phyloP scores from a whole-genome alignment of 1,140 invertebrate genomes.

The Pogonomyrmex californicus region DNA sequence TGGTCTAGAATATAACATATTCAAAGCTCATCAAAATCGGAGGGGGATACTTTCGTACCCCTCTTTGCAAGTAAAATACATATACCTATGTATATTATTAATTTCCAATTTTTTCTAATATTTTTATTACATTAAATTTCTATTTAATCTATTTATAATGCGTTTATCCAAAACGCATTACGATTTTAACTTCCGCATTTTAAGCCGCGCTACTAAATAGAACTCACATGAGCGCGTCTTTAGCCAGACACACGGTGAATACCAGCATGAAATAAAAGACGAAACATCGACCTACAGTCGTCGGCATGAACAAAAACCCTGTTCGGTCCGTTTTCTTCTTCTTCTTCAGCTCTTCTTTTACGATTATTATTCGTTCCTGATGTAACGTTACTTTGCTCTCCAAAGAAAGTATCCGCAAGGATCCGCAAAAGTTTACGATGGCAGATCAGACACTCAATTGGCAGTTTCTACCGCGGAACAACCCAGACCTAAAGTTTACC shows the following conservation, averaged over 20 bases:
- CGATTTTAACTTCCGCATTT: background rate
- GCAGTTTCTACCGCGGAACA: background rate
- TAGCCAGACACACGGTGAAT: constrained; percentile 71
- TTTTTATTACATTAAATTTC: background rate
- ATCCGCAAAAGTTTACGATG: background rate
- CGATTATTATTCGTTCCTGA: background rate
- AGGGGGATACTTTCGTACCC: too few species aligned
- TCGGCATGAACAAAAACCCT: constrained; percentile 45
- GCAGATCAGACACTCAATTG: background rate
- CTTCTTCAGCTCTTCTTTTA: background rate
- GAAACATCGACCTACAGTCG: constrained; percentile 64
- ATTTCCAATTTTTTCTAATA: background rate
- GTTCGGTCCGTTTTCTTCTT: background rate
- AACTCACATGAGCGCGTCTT: constrained; percentile 79
- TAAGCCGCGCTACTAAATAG: background rate
- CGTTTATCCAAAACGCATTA: background rate
- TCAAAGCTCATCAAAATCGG: too few species aligned
- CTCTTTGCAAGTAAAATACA: background rate
- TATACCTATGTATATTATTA: too few species aligned
- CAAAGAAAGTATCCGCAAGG: background rate
- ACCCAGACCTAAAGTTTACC: constrained; percentile 9
- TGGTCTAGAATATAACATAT: too few species aligned
- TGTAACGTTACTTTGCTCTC: background rate
- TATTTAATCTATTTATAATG: background rate
- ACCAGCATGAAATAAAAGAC: constrained; percentile 69